phyloP scores from a whole-genome alignment of 2,888 invertebrate genomes.

The Rotaria macrura region DNA sequence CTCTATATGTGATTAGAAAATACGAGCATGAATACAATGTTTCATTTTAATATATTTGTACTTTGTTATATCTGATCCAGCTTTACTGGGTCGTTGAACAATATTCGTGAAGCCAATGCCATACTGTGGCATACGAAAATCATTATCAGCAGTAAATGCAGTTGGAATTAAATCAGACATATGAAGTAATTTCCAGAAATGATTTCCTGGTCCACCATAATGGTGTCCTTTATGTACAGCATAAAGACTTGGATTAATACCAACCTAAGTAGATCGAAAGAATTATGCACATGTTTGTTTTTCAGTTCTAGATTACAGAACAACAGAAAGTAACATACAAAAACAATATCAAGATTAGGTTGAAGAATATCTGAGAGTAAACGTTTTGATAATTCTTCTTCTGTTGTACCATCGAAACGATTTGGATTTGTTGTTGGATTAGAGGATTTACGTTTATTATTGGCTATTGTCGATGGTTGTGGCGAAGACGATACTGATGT shows the following conservation, averaged over 20 bases:
- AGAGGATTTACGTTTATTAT: not conserved
- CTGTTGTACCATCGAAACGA: conserved; percentile 8
- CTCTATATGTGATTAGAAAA: conserved; percentile 38
- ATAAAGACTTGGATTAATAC: conserved; percentile 88
- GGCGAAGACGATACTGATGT: not conserved
- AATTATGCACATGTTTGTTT: not conserved
- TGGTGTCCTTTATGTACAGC: conserved; percentile 96
- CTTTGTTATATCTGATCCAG: conserved; percentile 51
- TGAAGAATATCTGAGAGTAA: conserved; percentile 86
- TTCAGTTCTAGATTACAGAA: not conserved
- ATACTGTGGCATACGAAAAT: conserved; percentile 77
- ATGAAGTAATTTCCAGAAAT: conserved; percentile 79
- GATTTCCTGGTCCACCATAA: conserved; percentile 95
- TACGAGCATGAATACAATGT: not conserved
- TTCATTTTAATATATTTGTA: not conserved
- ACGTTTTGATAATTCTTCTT: conserved; percentile 53
- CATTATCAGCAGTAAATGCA: conserved; percentile 89
- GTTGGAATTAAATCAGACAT: conserved; percentile 83
- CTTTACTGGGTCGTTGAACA: conserved; percentile 80
- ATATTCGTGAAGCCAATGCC: conserved; percentile 97
- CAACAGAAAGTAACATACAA: conserved; percentile 59
- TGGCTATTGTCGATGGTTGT: not conserved
- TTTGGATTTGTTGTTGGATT: not conserved
- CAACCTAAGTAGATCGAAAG: not conserved
- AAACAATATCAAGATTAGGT: conserved; percentile 87